These are phyloP conservation scores for Betta splendens DNA, from an alignment of 2,797 vertebrate species.

Conservation along the genomic window DNA sequence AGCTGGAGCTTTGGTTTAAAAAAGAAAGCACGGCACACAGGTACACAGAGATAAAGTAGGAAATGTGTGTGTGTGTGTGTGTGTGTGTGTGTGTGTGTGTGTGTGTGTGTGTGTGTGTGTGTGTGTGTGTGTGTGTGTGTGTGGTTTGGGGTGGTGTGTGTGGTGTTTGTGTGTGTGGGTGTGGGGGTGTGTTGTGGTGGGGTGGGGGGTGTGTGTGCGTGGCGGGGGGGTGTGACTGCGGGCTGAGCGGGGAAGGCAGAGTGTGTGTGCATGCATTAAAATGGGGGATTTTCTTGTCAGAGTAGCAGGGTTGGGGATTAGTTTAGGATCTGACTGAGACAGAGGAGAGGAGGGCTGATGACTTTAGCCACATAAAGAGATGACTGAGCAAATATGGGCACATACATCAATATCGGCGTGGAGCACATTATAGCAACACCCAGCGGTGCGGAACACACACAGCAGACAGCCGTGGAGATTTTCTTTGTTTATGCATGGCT, in stretches of 20 bases:
- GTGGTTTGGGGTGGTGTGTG: background rate
- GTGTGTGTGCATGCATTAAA: conserved; percentile 79
- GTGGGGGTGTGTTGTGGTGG: conserved; percentile 22
- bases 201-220: too few relatives aligned
- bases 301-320: conserved; percentile 82
- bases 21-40: conserved; percentile 38
- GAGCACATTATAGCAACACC: conserved; percentile 55
- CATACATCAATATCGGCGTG: conserved; percentile 74
- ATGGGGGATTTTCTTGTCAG: conserved; percentile 84
- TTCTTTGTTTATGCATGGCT: conserved; percentile 77
- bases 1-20: conserved; percentile 20
- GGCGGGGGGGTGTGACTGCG: conserved; percentile 44
- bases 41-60: conserved; percentile 47
- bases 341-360: conserved; percentile 75
- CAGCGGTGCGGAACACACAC: conserved; percentile 58
- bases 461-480: conserved; percentile 60
- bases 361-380: conserved; percentile 78
- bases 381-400: conserved; percentile 78
- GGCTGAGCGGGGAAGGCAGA: conserved; percentile 49
- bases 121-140: too few relatives aligned
- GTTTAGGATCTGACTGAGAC: conserved; percentile 81
- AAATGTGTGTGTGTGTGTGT: conserved; percentile 20
- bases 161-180: too few relatives aligned
- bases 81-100: conserved; percentile 6
- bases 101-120: conserved; percentile 21